These are phyloP conservation scores for Watsonalla binaria DNA, from an alignment of 2,888 invertebrate species.

Conservation along the genomic window DNA sequence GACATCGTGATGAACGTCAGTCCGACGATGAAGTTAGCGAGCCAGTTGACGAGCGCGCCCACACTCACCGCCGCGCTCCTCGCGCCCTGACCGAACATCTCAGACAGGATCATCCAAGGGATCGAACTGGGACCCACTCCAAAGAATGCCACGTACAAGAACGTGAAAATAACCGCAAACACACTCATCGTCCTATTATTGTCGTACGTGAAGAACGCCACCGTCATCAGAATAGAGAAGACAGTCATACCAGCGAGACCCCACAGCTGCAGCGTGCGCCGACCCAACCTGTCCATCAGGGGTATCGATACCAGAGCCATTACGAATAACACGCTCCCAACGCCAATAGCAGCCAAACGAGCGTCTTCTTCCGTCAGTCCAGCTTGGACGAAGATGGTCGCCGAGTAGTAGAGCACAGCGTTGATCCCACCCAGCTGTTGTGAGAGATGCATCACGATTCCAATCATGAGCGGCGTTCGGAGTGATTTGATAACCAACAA, in stretches of 20 bases:
- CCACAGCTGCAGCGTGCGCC: slow-evolving; percentile 83
- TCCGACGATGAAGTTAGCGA: slow-evolving; percentile 74
- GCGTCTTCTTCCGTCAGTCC: slow-evolving; percentile 80
- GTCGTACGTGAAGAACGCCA: slow-evolving; percentile 66
- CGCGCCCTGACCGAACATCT: slow-evolving; percentile 71
- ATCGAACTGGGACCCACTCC: slow-evolving; percentile 75
- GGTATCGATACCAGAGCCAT: slow-evolving; percentile 88
- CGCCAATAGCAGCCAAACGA: slow-evolving; percentile 84
- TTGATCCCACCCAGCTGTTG: slow-evolving; percentile 74
- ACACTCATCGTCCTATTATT: slow-evolving; percentile 64
- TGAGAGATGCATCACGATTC: slow-evolving; percentile 72
- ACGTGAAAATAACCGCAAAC: slow-evolving; percentile 70
- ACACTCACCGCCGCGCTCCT: slow-evolving; percentile 72
- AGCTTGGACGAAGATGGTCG: slow-evolving; percentile 80
- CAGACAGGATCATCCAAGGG: slow-evolving; percentile 75
- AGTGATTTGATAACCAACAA: slow-evolving; percentile 51
- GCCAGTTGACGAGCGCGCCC: slow-evolving; percentile 73
- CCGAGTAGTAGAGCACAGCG: slow-evolving; percentile 85
- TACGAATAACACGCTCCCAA: slow-evolving; percentile 83
- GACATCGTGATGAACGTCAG: slow-evolving; percentile 63
- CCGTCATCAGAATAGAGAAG: slow-evolving; percentile 84
- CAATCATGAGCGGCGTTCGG: slow-evolving; percentile 65
- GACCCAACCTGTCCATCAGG: slow-evolving; percentile 85
- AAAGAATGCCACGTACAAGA: slow-evolving; percentile 71
- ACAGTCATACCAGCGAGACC: slow-evolving; percentile 86